Percentiles rank a stretch among this genome's conserved stretches.
Conservation (phyloP, 2,113 vertebrate genomes). For the Tamias sibiricus region DNA sequence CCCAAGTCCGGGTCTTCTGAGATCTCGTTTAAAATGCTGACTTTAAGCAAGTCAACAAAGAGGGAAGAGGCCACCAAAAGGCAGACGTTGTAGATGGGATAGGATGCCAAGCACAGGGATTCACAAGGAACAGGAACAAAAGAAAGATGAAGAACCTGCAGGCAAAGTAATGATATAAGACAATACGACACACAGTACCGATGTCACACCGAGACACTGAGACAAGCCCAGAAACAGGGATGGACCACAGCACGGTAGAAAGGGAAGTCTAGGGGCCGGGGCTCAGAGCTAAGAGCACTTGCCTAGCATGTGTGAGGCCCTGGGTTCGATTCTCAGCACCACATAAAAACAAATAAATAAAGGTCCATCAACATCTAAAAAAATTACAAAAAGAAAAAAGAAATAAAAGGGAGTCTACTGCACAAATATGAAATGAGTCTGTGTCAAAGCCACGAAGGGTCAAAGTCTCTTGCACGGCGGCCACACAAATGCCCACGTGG, state of each 20-base stretch:
- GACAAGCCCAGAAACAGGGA: not conserved
- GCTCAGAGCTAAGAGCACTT: no score
- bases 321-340: no score
- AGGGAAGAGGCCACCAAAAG: not conserved
- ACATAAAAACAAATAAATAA: no score
- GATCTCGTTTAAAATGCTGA: not conserved
- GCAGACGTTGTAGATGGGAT: not conserved
- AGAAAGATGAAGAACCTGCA: not conserved
- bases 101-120: not conserved
- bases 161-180: not conserved
- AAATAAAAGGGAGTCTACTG: not conserved
- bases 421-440: not conserved
- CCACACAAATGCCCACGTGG: no score
- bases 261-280: no score
- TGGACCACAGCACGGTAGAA: not conserved
- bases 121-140: not conserved
- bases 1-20: not conserved
- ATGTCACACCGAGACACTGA: not conserved
- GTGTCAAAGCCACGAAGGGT: not conserved
- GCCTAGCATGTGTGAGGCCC: no score
- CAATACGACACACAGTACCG: not conserved
- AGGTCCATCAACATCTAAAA: no score
- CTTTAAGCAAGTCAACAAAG: not conserved
- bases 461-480: not conserved
- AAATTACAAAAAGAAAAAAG: no score